These are phyloP conservation scores for Diarsia dahlii DNA, from an alignment of 2,888 invertebrate genomes.

Conservation along the genomic window DNA sequence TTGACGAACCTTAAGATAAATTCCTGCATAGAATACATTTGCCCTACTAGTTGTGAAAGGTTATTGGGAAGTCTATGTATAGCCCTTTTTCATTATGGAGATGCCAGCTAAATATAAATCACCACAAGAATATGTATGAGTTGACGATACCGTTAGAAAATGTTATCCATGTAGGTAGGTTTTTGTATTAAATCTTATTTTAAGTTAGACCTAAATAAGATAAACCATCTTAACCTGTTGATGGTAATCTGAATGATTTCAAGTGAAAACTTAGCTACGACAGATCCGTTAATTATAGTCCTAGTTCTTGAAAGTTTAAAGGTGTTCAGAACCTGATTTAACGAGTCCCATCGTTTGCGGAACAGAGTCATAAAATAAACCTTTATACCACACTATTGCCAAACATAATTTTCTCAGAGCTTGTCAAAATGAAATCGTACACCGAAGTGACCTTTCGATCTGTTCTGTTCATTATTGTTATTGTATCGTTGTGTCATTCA, in stretches of 20 bases:
- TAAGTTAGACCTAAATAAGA: background rate
- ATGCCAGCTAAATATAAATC: background rate
- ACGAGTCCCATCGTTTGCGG: conserved; percentile 3
- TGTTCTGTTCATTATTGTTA: conserved; percentile 48
- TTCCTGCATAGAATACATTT: conserved; percentile 65
- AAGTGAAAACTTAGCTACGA: background rate
- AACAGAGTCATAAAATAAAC: conserved; percentile 9
- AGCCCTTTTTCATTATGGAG: background rate
- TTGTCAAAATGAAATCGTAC: conserved; percentile 56
- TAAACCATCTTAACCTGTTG: background rate
- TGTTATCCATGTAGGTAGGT: background rate
- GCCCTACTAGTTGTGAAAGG: conserved; percentile 38
- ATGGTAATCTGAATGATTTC: background rate
- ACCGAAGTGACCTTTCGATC: conserved; percentile 53
- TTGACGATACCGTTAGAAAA: background rate
- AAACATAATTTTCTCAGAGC: conserved; percentile 36
- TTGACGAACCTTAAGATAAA: conserved; percentile 78
- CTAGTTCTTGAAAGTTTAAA: background rate
- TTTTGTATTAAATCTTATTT: background rate
- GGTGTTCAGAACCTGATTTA: background rate
- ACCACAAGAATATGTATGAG: background rate
- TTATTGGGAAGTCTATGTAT: conserved; percentile 20
- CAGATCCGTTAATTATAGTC: background rate
- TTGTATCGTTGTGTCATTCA: conserved; percentile 56
- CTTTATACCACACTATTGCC: conserved; percentile 21